Conservation (phyloP, 2,888 invertebrate species). For the Drosophila barbarae region DNA sequence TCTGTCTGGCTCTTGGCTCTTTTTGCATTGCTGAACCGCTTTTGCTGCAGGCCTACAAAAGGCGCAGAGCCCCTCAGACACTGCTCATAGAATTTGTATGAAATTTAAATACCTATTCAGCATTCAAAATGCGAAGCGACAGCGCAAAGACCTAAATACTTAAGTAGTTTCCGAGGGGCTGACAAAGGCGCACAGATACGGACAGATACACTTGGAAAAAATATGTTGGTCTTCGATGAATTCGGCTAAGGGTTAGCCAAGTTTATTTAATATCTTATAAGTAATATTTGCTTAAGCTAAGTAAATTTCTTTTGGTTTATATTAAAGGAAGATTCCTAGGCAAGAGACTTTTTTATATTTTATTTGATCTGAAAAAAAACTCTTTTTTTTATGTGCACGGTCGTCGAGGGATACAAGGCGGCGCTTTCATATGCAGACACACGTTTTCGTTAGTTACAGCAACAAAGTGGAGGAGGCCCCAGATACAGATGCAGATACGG, state of each 20-base stretch:
- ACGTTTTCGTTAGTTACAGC: slow-evolving; percentile 66
- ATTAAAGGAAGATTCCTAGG: background rate
- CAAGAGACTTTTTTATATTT: background rate
- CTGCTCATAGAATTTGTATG: slow-evolving; percentile 73
- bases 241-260: too few relatives aligned
- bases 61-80: slow-evolving; percentile 44
- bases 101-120: slow-evolving; percentile 76
- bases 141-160: slow-evolving; percentile 75
- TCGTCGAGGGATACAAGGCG: slow-evolving; percentile 51
- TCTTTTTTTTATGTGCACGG: background rate
- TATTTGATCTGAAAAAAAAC: background rate
- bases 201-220: slow-evolving; percentile 17
- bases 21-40: slow-evolving; percentile 68
- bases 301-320: background rate
- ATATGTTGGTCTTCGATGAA: background rate
- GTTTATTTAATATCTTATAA: background rate
- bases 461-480: slow-evolving; percentile 48
- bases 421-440: slow-evolving; percentile 65
- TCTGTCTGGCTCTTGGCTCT: slow-evolving; percentile 57
- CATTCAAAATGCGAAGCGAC: slow-evolving; percentile 75
- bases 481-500: slow-evolving; percentile 48
- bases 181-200: slow-evolving; percentile 36
- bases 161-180: slow-evolving; percentile 72
- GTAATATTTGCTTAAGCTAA: background rate
- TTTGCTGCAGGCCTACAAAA: slow-evolving; percentile 54